Percentiles rank a stretch among this genome's conserved stretches.
Conservation (phyloP, 2,113 vertebrate genomes). For the Entosphenus tridentatus region DNA sequence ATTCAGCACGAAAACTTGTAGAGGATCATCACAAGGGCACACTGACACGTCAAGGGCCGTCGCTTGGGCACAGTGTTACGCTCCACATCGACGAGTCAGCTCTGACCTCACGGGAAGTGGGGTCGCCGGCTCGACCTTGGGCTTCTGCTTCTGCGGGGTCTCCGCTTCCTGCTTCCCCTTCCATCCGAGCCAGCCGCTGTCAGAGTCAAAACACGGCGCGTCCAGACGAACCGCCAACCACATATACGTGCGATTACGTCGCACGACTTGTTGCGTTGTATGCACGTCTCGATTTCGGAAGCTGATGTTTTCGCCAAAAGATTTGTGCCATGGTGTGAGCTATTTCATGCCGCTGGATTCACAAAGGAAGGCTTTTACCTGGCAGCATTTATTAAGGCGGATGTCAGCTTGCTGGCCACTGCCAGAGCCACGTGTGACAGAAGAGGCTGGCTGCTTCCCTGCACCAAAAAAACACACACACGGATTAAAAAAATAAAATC, state of each 20-base stretch:
- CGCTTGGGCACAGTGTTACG: too few species aligned
- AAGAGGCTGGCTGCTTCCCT: constrained; percentile 81
- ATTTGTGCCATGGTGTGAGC: background rate
- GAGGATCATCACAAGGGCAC: too few species aligned
- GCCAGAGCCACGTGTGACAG: constrained; percentile 88
- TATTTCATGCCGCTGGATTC: background rate
- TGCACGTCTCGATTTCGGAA: too few species aligned
- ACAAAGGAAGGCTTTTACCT: constrained; percentile 29
- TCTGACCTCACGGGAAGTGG: constrained; percentile 53
- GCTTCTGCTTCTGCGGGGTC: constrained; percentile 52
- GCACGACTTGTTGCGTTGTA: background rate
- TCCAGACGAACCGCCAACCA: background rate
- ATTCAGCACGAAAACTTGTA: too few species aligned
- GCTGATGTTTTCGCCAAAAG: too few species aligned
- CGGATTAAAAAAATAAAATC: background rate
- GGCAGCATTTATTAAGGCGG: constrained; percentile 77
- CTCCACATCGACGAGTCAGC: too few species aligned
- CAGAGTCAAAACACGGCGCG: constrained; percentile 3
- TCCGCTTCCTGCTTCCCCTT: constrained; percentile 71
- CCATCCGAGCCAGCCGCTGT: constrained; percentile 91
- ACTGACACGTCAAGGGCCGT: too few species aligned
- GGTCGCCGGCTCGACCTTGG: constrained; percentile 74
- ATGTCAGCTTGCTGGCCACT: constrained; percentile 92
- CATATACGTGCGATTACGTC: background rate
- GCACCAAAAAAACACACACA: constrained; percentile 9